Evolutionary conservation across 2,797 vertebrate species (phyloP), one percentile per base, ranked within the genome.

Genomic region (Harpagifer antarcticus): DNA sequence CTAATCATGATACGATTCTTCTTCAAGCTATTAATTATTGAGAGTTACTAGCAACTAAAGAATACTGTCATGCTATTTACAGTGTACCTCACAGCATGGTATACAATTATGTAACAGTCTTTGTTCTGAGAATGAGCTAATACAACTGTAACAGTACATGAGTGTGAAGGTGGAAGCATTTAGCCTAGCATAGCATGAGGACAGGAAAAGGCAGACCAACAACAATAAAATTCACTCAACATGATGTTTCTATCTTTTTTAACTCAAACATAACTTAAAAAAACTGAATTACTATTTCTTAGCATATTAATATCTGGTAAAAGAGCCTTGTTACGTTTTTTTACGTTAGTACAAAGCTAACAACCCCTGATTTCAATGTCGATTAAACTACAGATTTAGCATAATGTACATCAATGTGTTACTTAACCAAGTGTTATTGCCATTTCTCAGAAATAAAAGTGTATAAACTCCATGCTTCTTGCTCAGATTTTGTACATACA

Each of bases 401-500:
- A 43, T 17, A 11, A 17, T 16, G 27, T 14, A 53, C 13, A n/a
- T 4, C 1, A 16, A 3, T 40, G 14, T 44, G 65, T 74, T 59
- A 37, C 8, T 59, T 14, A 11, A 62, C 44, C 13, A 42, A 31
- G 10, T 42, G 40, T n/a, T 48, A 19, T 6, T 42, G 23, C 37
- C 11, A 9, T 19, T 31, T 62, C 48, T 57, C 7, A 49, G 27
- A 61, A 47, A 33, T 23, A 16, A 54, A 69, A 37, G 42, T 53
- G n/a, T 55, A 52, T 63, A 55, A 65, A 74, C 74, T 78, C 49
- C 33, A 37, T 12, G 44, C 70, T 65, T 66, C 71, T 68, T 75
- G 57, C 77, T 80, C 64, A 65, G 50, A 53, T 63, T 63, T 71
- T 85, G 64, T 79, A 79, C 61, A 50, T 63, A 59, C 27, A 27